Base-by-base conservation (phyloP, 2,113 vertebrate species). In the Polyodon spathula region DNA sequence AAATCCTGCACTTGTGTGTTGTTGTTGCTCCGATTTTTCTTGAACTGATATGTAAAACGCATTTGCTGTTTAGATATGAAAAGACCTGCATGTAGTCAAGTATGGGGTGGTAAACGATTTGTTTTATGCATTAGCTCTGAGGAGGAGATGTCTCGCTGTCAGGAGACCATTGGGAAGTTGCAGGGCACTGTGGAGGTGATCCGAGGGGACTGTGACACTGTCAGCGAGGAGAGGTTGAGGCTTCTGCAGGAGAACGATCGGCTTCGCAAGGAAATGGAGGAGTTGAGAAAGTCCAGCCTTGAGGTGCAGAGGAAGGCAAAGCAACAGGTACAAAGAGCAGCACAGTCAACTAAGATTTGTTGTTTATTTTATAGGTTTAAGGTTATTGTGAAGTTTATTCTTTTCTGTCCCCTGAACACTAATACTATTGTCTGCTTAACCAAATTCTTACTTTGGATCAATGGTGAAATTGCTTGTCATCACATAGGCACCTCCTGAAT, bases 161-260 rank as follows among this genome's bases (percentile, higher is more conserved):
- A 89, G 70, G 92, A 94, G 71, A 87, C 84, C 75, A 80, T 92
- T 71, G 76, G 71, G 65, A 88, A 88, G 65, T 81, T 97, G 71
- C 92, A 93, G 77, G 78, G 64, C 54, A 65, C 67, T 42, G 76
- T 98, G 73, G 82, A 88, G 44, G 78, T 81, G 17, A 86, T 90
- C 57, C 84, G 93, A 66, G 81, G 88, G 4, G 85, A 89, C 71
- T 89, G 89, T 57, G 68, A 82, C 4, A 62, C 63, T n/a, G 73
- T 95, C 63, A 93, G 92, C 56, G 94, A 98, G 59, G 86, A 97
- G 63, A 84, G 92, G 40, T 83, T 97, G 12, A 85, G 84, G 64
- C 87, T 98, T 62, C 92, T 97, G 65, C 81, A 91, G 72, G 92
- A 94, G 68, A 96, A 90, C 72, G 81, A 91, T 65, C 83, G 89